Percentiles rank a stretch among this genome's conserved stretches.
phyloP scores from a whole-genome alignment of 2,797 vertebrate species.

The Numenius phaeopus region DNA sequence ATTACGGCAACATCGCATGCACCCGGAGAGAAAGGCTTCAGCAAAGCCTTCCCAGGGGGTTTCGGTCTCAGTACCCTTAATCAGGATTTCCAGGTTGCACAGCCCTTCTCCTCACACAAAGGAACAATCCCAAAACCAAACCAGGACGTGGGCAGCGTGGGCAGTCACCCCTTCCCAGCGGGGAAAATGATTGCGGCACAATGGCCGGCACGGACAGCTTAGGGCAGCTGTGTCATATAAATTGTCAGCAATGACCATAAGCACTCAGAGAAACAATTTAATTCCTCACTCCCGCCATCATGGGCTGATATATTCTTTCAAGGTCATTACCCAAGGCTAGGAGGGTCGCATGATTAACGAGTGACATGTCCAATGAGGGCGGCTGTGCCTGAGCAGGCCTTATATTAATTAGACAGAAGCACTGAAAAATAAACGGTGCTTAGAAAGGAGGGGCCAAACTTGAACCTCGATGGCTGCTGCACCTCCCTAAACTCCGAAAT shows the following conservation, averaged over 20 bases:
- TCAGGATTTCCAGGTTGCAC: constrained; percentile 31
- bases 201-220: constrained; percentile 77
- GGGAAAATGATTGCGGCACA: constrained; percentile 79
- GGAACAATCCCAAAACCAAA: neutral
- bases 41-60: neutral
- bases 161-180: constrained; percentile 66
- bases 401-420: constrained; percentile 96
- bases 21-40: neutral
- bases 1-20: accelerated
- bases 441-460: constrained; percentile 59
- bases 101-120: constrained; percentile 64
- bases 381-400: constrained; percentile 91
- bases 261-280: constrained; percentile 99
- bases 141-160: constrained; percentile 3
- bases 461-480: constrained; percentile 55
- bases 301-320: constrained; percentile 99
- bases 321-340: constrained; percentile 99
- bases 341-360: constrained; percentile 99
- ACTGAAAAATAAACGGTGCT: constrained; percentile 87
- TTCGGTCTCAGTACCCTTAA: neutral
- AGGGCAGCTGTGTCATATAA: constrained; percentile 91
- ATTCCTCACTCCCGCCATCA: constrained; percentile 98
- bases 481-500: constrained; percentile 66
- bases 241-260: constrained; percentile 97
- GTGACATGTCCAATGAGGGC: constrained; percentile 95